Evolutionary conservation across 2,797 vertebrate genomes (phyloP).

Genomic region (Sylvilagus floridanus): DNA sequence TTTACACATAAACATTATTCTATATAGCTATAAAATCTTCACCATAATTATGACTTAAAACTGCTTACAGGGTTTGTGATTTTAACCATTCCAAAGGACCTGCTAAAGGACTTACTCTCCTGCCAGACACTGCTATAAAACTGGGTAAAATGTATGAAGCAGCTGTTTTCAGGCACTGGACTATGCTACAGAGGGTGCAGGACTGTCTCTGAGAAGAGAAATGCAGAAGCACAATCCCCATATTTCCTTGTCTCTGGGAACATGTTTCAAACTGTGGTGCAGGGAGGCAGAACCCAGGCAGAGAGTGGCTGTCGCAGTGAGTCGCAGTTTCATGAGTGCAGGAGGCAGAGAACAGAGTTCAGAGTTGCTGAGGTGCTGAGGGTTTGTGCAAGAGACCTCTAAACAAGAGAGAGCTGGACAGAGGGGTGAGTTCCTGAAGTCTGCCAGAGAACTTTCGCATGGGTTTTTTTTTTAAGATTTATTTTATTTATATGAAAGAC

Average conservation of each 20-base stretch:
- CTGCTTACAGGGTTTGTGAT: constrained; percentile 13
- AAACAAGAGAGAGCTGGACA: background rate
- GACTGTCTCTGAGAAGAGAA: constrained; percentile 1
- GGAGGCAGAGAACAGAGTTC: background rate
- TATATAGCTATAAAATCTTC: constrained; percentile 36
- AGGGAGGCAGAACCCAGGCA: background rate
- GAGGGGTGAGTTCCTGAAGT: background rate
- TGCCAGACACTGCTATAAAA: constrained; percentile 40
- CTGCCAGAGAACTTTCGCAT: background rate
- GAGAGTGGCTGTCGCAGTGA: background rate
- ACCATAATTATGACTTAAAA: constrained; percentile 50
- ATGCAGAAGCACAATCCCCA: background rate
- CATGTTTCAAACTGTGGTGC: background rate
- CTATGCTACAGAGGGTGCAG: background rate
- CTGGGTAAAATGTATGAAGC: constrained; percentile 10
- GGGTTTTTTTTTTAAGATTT: too few species aligned
- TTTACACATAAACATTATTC: background rate
- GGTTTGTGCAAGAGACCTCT: background rate
- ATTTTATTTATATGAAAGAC: too few species aligned
- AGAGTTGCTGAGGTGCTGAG: background rate
- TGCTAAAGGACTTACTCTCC: background rate
- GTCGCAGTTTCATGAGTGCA: background rate
- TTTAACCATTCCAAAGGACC: background rate
- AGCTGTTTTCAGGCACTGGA: background rate
- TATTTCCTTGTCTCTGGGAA: background rate